phyloP scores from a whole-genome alignment of 2,113 vertebrate species.

The Ctenomys sociabilis region DNA sequence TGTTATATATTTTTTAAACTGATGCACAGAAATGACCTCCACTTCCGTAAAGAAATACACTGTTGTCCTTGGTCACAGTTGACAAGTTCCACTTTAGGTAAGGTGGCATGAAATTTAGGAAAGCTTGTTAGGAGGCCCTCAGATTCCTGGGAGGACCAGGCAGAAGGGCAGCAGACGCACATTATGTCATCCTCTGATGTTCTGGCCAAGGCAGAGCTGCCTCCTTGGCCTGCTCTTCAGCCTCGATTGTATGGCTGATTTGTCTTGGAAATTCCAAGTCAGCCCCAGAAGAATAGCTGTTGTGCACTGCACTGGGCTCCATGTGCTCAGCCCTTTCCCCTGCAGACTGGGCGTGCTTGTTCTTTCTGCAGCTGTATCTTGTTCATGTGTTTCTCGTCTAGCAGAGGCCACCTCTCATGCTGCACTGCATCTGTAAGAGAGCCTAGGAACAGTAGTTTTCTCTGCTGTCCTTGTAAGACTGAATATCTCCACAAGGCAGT shows the following conservation, averaged over 20 bases:
- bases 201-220: not conserved
- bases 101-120: not conserved
- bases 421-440: not conserved
- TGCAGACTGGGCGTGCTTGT: not conserved
- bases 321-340: not conserved
- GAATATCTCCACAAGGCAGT: not conserved
- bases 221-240: too few relatives aligned
- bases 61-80: not conserved
- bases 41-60: not conserved
- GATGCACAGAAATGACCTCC: not conserved
- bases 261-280: not conserved
- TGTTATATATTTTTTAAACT: not conserved
- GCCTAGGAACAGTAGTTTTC: not conserved
- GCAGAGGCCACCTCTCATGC: not conserved
- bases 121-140: not conserved
- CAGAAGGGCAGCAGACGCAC: not conserved
- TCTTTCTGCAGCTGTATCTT: not conserved
- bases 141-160: not conserved
- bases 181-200: not conserved
- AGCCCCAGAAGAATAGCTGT: not conserved
- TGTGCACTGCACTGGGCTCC: not conserved
- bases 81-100: not conserved
- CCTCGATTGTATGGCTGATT: too few relatives aligned
- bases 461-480: not conserved
- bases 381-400: not conserved